A percentile compares a stretch with the other conserved stretches of the same genome.
Conservation (phyloP, 2,797 vertebrate species). For the Sebastolobus alascanus region DNA sequence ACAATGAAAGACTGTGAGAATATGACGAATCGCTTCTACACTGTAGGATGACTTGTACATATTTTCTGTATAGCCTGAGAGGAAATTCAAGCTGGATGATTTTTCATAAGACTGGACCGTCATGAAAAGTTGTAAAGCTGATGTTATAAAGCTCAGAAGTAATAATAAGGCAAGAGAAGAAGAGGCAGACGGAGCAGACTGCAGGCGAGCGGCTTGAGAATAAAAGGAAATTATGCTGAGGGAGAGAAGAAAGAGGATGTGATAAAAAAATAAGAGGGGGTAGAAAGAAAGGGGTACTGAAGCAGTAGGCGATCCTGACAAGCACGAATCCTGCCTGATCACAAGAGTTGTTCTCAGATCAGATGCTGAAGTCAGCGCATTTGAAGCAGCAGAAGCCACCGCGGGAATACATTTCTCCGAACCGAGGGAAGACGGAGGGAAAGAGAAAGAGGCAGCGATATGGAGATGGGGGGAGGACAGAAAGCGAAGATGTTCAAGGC, state of each 20-base stretch:
- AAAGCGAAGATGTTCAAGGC: slow-evolving; percentile 9
- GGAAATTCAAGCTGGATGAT: slow-evolving; percentile 41
- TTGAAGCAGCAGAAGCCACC: slow-evolving; percentile 59
- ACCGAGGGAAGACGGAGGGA: slow-evolving; percentile 28
- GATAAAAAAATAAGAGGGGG: slow-evolving; percentile 47
- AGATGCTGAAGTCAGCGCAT: slow-evolving; percentile 73
- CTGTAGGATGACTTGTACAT: slow-evolving; percentile 35
- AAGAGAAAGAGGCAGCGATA: slow-evolving; percentile 28
- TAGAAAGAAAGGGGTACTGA: slow-evolving; percentile 52
- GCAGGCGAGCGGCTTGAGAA: slow-evolving; percentile 49
- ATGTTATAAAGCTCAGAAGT: slow-evolving; percentile 63
- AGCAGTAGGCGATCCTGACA: slow-evolving; percentile 69
- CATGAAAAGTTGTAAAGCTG: slow-evolving; percentile 71
- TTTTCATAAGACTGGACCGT: slow-evolving; percentile 51
- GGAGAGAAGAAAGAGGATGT: slow-evolving; percentile 53
- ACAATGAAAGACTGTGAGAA: slow-evolving; percentile 17
- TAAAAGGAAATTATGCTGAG: slow-evolving; percentile 63
- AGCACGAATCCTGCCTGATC: slow-evolving; percentile 75
- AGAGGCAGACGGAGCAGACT: slow-evolving; percentile 48
- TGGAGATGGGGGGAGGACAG: slow-evolving; percentile 15
- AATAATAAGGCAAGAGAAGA: slow-evolving; percentile 63
- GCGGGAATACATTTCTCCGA: slow-evolving; percentile 63
- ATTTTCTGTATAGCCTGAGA: slow-evolving; percentile 39
- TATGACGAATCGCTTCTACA: slow-evolving; percentile 6
- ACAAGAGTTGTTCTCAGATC: slow-evolving; percentile 71